phyloP scores from a whole-genome alignment of 2,888 invertebrate genomes.

The Apeira syringaria region DNA sequence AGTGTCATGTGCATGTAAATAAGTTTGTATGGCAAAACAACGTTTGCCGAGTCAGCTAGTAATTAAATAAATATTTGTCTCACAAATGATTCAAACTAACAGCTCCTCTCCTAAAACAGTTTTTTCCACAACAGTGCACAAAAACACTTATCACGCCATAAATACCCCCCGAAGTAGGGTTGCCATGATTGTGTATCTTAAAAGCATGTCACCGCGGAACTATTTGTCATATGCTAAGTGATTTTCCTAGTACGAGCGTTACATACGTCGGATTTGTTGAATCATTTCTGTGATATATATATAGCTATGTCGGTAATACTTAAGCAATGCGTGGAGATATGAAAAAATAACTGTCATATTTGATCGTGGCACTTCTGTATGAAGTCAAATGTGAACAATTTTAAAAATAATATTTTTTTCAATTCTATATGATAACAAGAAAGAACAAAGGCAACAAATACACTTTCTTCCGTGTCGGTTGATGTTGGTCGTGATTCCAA shows the following conservation, averaged over 20 bases:
- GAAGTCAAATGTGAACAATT: too few relatives aligned
- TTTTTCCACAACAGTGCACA: constrained; percentile 17
- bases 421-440: too few relatives aligned
- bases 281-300: constrained; percentile 50
- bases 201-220: constrained; percentile 74
- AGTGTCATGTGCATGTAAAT: too few relatives aligned
- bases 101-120: neutral
- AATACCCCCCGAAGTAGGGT: constrained; percentile 18
- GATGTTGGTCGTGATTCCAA: too few relatives aligned
- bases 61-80: too few relatives aligned
- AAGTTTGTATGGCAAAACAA: too few relatives aligned
- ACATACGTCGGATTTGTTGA: constrained; percentile 55
- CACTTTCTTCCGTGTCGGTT: too few relatives aligned
- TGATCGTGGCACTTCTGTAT: too few relatives aligned
- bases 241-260: constrained; percentile 62
- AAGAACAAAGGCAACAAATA: too few relatives aligned
- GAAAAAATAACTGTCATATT: constrained; percentile 7
- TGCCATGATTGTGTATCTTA: constrained; percentile 47
- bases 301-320: constrained; percentile 7
- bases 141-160: constrained; percentile 24
- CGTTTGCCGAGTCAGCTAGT: too few relatives aligned
- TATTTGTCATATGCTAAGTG: constrained; percentile 81
- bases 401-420: too few relatives aligned
- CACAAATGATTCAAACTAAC: neutral
- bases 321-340: neutral